phyloP scores from a whole-genome alignment of 53 echinoderm and acorn worm genomes.

The Luidia sarsii region DNA sequence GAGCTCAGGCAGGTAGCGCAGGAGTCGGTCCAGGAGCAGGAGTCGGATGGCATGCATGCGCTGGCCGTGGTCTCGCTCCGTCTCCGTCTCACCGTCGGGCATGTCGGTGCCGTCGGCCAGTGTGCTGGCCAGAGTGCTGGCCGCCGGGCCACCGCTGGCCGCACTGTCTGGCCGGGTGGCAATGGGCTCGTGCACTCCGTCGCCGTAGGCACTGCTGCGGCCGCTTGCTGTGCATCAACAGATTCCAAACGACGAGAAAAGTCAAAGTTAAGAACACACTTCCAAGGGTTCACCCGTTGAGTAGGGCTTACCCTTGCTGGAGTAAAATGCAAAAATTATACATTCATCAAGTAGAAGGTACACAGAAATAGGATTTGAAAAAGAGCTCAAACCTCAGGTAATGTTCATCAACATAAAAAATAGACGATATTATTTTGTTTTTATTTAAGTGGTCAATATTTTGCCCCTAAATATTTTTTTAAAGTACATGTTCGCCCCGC shows the following conservation, averaged over 20 bases:
- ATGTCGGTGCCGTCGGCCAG: slow-evolving; percentile 50
- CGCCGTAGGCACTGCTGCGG: slow-evolving; percentile 97
- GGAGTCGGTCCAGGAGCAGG: slow-evolving; percentile 81
- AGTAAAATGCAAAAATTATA: too few relatives aligned
- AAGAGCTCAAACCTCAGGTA: too few relatives aligned
- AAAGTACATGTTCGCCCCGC: too few relatives aligned
- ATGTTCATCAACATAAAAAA: too few relatives aligned
- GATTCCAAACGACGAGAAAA: background rate
- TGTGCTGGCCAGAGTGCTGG: slow-evolving; percentile 44
- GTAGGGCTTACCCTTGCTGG: too few relatives aligned
- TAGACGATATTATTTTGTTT: too few relatives aligned
- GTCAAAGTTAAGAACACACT: background rate
- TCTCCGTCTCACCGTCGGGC: slow-evolving; percentile 49
- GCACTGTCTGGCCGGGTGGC: slow-evolving; percentile 67
- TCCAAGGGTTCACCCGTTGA: too few relatives aligned
- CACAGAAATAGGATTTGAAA: too few relatives aligned
- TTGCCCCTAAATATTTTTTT: too few relatives aligned
- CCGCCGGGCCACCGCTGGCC: slow-evolving; percentile 48
- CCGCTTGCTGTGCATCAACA: slow-evolving; percentile 74
- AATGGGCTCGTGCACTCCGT: slow-evolving; percentile 78
- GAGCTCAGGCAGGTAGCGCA: slow-evolving; percentile 91
- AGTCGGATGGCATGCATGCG: slow-evolving; percentile 86
- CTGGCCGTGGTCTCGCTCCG: slow-evolving; percentile 68
- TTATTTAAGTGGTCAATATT: too few relatives aligned
- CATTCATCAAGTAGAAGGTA: too few relatives aligned